Percentiles rank a stretch among this genome's conserved stretches.
Evolutionary conservation across 2,888 invertebrate species (phyloP).

Genomic region (Unio delphinus): DNA sequence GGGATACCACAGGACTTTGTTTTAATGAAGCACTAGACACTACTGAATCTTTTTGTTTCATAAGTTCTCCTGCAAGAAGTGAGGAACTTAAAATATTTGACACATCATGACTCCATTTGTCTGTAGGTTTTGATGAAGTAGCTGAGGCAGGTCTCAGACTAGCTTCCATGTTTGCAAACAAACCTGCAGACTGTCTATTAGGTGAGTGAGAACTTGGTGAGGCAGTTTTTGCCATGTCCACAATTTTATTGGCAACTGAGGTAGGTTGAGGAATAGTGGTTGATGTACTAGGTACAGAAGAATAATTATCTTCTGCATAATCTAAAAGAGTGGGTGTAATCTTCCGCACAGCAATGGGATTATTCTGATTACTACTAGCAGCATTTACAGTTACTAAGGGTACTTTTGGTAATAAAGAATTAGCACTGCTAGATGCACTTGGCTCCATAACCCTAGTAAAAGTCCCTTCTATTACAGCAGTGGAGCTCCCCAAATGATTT

Average conservation of each 20-base stretch:
- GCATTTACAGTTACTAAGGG: slow-evolving; percentile 9
- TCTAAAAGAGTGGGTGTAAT: slow-evolving; percentile 32
- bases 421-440: slow-evolving; percentile 6
- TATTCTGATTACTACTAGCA: slow-evolving; percentile 7
- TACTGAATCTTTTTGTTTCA: slow-evolving; percentile 7
- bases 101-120: slow-evolving; percentile 43
- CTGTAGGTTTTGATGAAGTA: slow-evolving; percentile 17
- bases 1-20: slow-evolving; percentile 16
- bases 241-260: slow-evolving; percentile 2
- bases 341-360: slow-evolving; percentile 15
- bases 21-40: slow-evolving; percentile 10
- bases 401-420: slow-evolving; percentile 14
- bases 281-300: slow-evolving; percentile 5
- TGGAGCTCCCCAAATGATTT: background rate
- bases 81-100: slow-evolving; percentile 44
- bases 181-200: slow-evolving; percentile 1
- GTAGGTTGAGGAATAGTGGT: slow-evolving; percentile 1
- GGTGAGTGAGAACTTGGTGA: slow-evolving; percentile 1
- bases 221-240: slow-evolving; percentile 1
- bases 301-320: slow-evolving; percentile 23
- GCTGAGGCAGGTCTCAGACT: slow-evolving; percentile 10
- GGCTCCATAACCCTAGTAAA: slow-evolving; percentile 9
- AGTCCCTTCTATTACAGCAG: slow-evolving; percentile 20
- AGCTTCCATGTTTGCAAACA: slow-evolving; percentile 4
- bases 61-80: slow-evolving; percentile 9